Conservation (phyloP, 2,888 invertebrate genomes). For the Leptinotarsa tumamoca region DNA sequence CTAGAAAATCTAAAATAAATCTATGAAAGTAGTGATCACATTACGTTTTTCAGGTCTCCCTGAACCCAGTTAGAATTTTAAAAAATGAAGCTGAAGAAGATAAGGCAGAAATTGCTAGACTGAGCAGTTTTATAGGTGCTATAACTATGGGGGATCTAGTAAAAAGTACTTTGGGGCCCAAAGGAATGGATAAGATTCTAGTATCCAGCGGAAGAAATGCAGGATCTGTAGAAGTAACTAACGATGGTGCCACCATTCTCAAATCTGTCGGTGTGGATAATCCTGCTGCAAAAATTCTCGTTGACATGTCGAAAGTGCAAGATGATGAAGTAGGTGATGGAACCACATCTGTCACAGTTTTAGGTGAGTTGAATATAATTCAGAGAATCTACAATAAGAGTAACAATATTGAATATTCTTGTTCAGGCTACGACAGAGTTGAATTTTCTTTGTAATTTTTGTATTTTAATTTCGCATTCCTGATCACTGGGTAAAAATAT, state of each 20-base stretch:
- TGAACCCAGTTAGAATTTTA: slow-evolving; percentile 94
- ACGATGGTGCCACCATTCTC: slow-evolving; percentile 98
- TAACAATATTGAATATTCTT: too few species aligned
- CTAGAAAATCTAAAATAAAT: slow-evolving; percentile 16
- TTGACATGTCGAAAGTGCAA: slow-evolving; percentile 98
- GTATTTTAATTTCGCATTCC: too few species aligned
- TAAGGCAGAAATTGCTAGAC: slow-evolving; percentile 94
- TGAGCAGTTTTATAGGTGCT: slow-evolving; percentile 98
- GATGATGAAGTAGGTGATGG: slow-evolving; percentile 99
- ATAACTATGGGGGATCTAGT: slow-evolving; percentile 99
- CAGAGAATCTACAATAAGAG: too few species aligned
- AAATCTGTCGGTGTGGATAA: slow-evolving; percentile 97
- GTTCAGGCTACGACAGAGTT: too few species aligned
- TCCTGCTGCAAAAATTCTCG: slow-evolving; percentile 98
- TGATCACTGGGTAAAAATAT: too few species aligned
- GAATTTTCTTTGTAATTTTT: too few species aligned
- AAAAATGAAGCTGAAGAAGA: slow-evolving; percentile 98
- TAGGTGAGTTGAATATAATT: slow-evolving; percentile 68
- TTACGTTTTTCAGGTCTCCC: slow-evolving; percentile 73
- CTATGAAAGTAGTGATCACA: slow-evolving; percentile 3
- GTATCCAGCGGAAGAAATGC: slow-evolving; percentile 84
- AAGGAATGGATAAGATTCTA: slow-evolving; percentile 97
- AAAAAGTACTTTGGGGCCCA: slow-evolving; percentile 97
- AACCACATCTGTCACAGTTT: slow-evolving; percentile 98
- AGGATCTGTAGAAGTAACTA: slow-evolving; percentile 94